These are phyloP conservation scores for Diplogasteroides magnus DNA, from an alignment of 1,140 invertebrate genomes.

Conservation along the genomic window DNA sequence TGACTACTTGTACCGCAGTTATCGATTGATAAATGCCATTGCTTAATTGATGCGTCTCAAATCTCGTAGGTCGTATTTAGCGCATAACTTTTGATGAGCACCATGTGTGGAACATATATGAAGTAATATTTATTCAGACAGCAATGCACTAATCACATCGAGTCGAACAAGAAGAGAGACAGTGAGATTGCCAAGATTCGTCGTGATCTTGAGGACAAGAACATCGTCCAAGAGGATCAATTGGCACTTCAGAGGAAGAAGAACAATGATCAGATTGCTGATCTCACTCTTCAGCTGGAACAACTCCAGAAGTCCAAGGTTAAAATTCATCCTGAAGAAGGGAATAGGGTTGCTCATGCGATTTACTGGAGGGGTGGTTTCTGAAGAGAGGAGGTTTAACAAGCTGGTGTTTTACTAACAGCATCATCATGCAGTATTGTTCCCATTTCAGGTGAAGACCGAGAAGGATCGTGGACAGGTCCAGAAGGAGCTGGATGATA, in stretches of 20 bases:
- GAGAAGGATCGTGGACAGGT: constrained; percentile 95
- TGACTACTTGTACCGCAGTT: too few species aligned
- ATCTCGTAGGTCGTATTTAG: too few species aligned
- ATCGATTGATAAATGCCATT: too few species aligned
- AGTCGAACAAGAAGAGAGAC: constrained; percentile 97
- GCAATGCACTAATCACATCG: constrained; percentile 59
- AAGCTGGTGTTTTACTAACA: too few species aligned
- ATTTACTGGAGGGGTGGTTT: too few species aligned
- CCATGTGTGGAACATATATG: too few species aligned
- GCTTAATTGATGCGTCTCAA: too few species aligned
- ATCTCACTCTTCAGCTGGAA: constrained; percentile 97
- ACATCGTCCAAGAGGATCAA: constrained; percentile 86
- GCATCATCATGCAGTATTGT: too few species aligned
- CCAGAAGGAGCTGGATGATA: constrained; percentile 90
- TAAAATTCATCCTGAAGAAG: constrained; percentile 16
- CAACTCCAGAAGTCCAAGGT: constrained; percentile 97
- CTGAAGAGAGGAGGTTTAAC: too few species aligned
- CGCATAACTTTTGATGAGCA: too few species aligned
- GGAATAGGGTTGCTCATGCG: constrained; percentile 13
- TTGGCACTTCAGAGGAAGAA: constrained; percentile 91
- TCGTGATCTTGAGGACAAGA: constrained; percentile 90
- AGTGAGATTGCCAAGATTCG: constrained; percentile 92
- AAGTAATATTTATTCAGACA: neutral
- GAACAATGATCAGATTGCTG: constrained; percentile 92
- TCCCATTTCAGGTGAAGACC: constrained; percentile 72